These are phyloP conservation scores for Synodontis membranacea DNA, from an alignment of 2,113 vertebrate genomes.

Conservation along the genomic window DNA sequence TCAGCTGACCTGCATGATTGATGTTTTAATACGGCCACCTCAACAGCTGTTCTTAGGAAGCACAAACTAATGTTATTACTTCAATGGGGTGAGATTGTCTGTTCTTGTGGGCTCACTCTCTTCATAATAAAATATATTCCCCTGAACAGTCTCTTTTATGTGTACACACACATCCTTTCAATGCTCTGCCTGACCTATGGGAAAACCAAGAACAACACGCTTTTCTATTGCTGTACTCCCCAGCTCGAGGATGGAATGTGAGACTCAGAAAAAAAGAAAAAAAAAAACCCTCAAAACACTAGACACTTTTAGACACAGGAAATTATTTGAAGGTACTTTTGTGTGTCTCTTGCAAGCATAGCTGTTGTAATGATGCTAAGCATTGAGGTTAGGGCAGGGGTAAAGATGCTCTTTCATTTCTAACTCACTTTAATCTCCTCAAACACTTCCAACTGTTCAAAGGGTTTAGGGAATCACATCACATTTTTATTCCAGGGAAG, in stretches of 20 bases:
- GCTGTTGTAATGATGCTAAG: slow-evolving; percentile 26
- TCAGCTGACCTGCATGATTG: slow-evolving; percentile 12
- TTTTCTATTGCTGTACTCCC: slow-evolving; percentile 47
- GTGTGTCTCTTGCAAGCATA: slow-evolving; percentile 10
- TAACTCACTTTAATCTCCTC: slow-evolving; percentile 24
- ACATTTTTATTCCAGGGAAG: background rate
- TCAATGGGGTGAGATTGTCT: slow-evolving; percentile 34
- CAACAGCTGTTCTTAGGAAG: slow-evolving; percentile 42
- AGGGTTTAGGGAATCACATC: slow-evolving; percentile 4
- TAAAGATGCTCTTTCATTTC: slow-evolving; percentile 23
- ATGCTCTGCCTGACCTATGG: slow-evolving; percentile 26
- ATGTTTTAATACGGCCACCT: background rate
- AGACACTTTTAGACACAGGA: slow-evolving; percentile 39
- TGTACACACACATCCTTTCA: slow-evolving; percentile 40
- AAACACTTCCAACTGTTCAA: slow-evolving; percentile 14
- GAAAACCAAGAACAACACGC: slow-evolving; percentile 39
- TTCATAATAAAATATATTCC: slow-evolving; percentile 59
- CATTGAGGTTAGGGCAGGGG: background rate
- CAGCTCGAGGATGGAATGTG: slow-evolving; percentile 34
- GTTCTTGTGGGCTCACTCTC: slow-evolving; percentile 53
- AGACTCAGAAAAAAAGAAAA: background rate
- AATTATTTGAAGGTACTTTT: slow-evolving; percentile 30
- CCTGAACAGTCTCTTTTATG: slow-evolving; percentile 59
- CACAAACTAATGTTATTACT: slow-evolving; percentile 46
- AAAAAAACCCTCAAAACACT: no score